These are phyloP conservation scores for Phyllostomus discolor DNA, from an alignment of 2,113 vertebrate genomes.

Conservation along the genomic window DNA sequence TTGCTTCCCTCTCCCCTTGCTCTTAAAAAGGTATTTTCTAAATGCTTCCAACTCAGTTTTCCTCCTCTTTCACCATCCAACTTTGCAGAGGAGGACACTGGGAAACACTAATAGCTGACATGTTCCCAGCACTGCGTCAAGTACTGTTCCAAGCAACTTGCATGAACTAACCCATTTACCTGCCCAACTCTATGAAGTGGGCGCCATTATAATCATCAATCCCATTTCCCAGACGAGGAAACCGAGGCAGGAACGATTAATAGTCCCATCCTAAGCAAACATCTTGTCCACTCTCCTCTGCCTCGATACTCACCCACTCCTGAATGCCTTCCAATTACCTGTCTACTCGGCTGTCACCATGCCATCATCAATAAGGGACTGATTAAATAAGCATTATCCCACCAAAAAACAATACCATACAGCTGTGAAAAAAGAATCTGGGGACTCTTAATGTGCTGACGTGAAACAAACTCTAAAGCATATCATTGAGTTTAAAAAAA, in stretches of 20 bases:
- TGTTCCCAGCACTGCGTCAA: not conserved
- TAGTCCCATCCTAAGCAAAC: not conserved
- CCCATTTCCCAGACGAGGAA: constrained; percentile 32
- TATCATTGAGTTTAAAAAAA: not conserved
- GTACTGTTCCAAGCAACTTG: not conserved
- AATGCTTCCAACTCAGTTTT: not conserved
- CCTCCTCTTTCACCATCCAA: not conserved
- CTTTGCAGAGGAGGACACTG: not conserved
- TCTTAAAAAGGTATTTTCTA: not conserved
- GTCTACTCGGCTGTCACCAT: not conserved
- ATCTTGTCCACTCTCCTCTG: not conserved
- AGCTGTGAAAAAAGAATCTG: not conserved
- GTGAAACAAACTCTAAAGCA: not conserved
- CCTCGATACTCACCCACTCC: not conserved
- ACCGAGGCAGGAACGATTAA: not conserved
- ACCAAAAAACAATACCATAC: not conserved
- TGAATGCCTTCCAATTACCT: not conserved
- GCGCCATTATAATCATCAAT: not conserved
- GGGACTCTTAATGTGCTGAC: not conserved
- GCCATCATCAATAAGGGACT: not conserved
- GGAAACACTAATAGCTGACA: not conserved
- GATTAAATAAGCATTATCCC: not conserved
- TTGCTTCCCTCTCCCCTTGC: not conserved
- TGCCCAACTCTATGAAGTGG: not conserved
- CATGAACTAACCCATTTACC: not conserved